These are phyloP conservation scores for Characodon lateralis DNA, from an alignment of 2,797 vertebrate species.

Conservation along the genomic window DNA sequence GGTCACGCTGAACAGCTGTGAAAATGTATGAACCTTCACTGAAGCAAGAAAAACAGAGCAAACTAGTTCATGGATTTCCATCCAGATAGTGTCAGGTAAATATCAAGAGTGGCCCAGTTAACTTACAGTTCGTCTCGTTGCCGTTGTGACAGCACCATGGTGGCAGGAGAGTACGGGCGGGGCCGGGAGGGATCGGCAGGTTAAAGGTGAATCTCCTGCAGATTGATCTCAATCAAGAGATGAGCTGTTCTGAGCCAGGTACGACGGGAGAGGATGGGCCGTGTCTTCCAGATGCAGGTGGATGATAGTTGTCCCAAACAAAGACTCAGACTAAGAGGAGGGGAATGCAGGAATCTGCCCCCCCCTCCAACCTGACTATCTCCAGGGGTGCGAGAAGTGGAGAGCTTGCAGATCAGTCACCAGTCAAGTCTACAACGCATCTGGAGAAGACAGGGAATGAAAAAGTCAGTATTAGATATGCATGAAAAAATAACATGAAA, in stretches of 20 bases:
- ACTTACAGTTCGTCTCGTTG: constrained; percentile 99
- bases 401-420: constrained; percentile 87
- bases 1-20: neutral
- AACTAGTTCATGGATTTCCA: constrained; percentile 5
- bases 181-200: constrained; percentile 60
- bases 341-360: constrained; percentile 77
- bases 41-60: constrained; percentile 1
- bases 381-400: constrained; percentile 75
- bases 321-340: constrained; percentile 69
- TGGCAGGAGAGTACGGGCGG: constrained; percentile 77
- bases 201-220: constrained; percentile 70
- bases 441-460: constrained; percentile 70
- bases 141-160: constrained; percentile 99
- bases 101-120: constrained; percentile 4
- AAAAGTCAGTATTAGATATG: constrained; percentile 58
- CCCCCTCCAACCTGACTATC: constrained; percentile 73
- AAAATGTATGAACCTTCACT: neutral
- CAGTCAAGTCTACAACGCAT: constrained; percentile 90
- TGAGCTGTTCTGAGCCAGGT: constrained; percentile 73
- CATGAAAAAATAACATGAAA: constrained; percentile 48
- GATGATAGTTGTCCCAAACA: constrained; percentile 58
- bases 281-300: constrained; percentile 55
- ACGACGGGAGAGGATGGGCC: constrained; percentile 36
- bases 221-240: constrained; percentile 83
- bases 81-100: neutral